Evolutionary conservation across 2,888 invertebrate genomes (phyloP).

Genomic region (Thecophora atra): DNA sequence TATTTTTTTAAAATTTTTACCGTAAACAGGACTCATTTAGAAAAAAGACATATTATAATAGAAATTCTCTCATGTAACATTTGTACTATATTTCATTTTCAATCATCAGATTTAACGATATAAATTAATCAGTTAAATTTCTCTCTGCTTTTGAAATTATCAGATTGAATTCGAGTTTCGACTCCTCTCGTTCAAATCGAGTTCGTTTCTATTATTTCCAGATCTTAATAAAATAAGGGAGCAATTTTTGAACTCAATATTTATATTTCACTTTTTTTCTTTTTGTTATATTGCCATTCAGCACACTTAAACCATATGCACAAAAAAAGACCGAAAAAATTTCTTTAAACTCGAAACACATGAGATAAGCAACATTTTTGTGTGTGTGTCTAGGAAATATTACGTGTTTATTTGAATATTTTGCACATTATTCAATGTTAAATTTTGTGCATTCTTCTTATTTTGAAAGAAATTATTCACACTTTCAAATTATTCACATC

Average conservation of each 20-base stretch:
- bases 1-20: no score
- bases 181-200: not conserved
- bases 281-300: not conserved
- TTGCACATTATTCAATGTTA: constrained; percentile 54
- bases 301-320: not conserved
- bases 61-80: no score
- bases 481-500: not conserved
- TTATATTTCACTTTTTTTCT: no score
- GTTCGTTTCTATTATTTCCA: not conserved
- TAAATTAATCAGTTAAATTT: no score
- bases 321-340: not conserved
- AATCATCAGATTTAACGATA: no score
- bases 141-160: no score
- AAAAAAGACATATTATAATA: no score
- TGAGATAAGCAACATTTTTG: not conserved
- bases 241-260: not conserved
- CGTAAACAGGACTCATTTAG: no score
- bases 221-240: not conserved
- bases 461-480: not conserved
- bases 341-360: not conserved
- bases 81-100: no score
- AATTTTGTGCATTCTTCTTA: not conserved
- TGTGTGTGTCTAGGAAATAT: constrained; percentile 30
- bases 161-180: not conserved
- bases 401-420: constrained; percentile 52